Evolutionary conservation across 2,888 invertebrate species (phyloP).

Genomic region (Clivina fossor): DNA sequence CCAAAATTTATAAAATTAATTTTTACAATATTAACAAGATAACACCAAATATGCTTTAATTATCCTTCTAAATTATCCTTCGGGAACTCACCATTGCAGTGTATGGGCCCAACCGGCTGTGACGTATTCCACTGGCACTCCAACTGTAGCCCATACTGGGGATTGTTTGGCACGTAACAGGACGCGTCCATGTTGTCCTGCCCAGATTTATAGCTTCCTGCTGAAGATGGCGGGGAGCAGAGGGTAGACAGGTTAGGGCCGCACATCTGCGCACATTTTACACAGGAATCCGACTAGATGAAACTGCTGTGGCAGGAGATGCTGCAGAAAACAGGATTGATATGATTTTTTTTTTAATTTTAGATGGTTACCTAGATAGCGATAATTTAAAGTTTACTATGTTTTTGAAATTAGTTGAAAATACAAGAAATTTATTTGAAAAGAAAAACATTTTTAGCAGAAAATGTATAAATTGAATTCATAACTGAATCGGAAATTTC

Average conservation of each 20-base stretch:
- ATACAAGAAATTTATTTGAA: too few relatives aligned
- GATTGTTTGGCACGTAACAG: slow-evolving; percentile 69
- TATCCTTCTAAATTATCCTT: too few relatives aligned
- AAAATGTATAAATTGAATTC: too few relatives aligned
- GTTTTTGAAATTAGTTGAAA: too few relatives aligned
- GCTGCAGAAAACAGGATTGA: slow-evolving; percentile 1
- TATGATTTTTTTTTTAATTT: background rate
- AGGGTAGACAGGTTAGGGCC: background rate
- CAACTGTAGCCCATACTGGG: slow-evolving; percentile 63
- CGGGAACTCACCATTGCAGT: slow-evolving; percentile 28
- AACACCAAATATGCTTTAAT: too few relatives aligned
- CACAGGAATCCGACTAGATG: too few relatives aligned
- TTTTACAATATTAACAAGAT: too few relatives aligned
- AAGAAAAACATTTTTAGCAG: too few relatives aligned
- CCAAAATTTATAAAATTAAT: too few relatives aligned
- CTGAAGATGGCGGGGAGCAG: background rate
- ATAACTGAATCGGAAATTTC: too few relatives aligned
- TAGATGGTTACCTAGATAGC: too few relatives aligned
- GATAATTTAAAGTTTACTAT: too few relatives aligned
- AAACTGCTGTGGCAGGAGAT: background rate
- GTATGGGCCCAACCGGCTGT: slow-evolving; percentile 20
- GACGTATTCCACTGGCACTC: slow-evolving; percentile 52
- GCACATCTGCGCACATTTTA: background rate
- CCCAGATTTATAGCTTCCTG: slow-evolving; percentile 1
- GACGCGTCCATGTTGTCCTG: slow-evolving; percentile 54